A percentile compares a stretch with the other conserved stretches of the same genome.
phyloP scores from a whole-genome alignment of 1,140 invertebrate genomes.

The Magallana ariakensis region DNA sequence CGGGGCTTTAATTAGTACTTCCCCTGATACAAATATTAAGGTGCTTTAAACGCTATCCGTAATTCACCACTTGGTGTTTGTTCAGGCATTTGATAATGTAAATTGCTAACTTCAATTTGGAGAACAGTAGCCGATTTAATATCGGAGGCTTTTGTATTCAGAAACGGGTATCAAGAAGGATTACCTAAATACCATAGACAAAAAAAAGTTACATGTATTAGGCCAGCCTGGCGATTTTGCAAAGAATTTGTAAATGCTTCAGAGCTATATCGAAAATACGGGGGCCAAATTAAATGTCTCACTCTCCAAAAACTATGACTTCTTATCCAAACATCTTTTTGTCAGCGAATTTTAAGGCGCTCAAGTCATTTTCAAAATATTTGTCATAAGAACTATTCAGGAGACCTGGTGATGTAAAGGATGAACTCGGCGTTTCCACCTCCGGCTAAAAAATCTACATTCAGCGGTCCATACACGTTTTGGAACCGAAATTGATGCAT shows the following conservation, averaged over 20 bases:
- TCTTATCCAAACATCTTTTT: slow-evolving; percentile 37
- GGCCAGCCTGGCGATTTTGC: slow-evolving; percentile 21
- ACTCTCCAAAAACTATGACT: slow-evolving; percentile 2
- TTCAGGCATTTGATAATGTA: slow-evolving; percentile 38
- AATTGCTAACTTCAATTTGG: slow-evolving; percentile 38
- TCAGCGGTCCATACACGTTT: slow-evolving; percentile 19
- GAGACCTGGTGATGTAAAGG: slow-evolving; percentile 12
- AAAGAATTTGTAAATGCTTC: slow-evolving; percentile 23
- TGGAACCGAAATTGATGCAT: slow-evolving; percentile 29
- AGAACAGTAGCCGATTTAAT: slow-evolving; percentile 34
- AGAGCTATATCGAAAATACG: slow-evolving; percentile 30
- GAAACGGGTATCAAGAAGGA: slow-evolving; percentile 17
- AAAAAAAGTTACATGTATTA: slow-evolving; percentile 39
- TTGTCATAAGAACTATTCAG: slow-evolving; percentile 31
- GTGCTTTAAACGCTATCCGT: slow-evolving; percentile 36
- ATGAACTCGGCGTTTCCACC: background rate
- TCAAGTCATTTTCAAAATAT: slow-evolving; percentile 39
- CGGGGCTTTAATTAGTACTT: slow-evolving; percentile 29
- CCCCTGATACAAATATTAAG: slow-evolving; percentile 28
- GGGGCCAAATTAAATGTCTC: slow-evolving; percentile 12
- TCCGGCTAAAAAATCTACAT: background rate
- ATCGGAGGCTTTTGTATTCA: slow-evolving; percentile 34
- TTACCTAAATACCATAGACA: slow-evolving; percentile 34
- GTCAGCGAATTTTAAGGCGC: slow-evolving; percentile 22
- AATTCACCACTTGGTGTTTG: slow-evolving; percentile 31